A percentile compares a stretch with the other conserved stretches of the same genome.
Conservation (phyloP, 2,113 vertebrate species). For the Nothocercus nigrocapillus region DNA sequence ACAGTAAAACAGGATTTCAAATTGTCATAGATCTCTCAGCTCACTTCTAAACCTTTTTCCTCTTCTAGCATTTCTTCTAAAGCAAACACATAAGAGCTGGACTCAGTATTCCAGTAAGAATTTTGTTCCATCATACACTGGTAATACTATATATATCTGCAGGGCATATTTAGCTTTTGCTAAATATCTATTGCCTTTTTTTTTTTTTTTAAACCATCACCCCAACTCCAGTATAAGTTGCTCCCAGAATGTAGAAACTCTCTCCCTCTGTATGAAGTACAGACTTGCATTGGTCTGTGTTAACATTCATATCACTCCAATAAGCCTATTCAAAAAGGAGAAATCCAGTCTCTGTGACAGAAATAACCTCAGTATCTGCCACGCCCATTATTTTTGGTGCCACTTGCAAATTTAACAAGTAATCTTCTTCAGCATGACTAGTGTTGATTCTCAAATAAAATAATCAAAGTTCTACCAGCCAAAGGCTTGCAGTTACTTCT, state of each 20-base stretch:
- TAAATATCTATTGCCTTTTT: too few species aligned
- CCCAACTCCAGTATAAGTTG: not conserved
- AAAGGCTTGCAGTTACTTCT: not conserved
- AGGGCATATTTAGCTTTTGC: not conserved
- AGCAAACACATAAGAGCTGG: not conserved
- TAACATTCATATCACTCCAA: not conserved
- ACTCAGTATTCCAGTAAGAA: not conserved
- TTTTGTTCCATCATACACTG: not conserved
- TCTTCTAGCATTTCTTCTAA: not conserved
- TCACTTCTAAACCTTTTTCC: not conserved
- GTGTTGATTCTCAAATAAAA: not conserved
- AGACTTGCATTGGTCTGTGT: not conserved
- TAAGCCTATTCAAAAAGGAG: not conserved
- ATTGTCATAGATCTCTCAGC: not conserved
- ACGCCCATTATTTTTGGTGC: not conserved
- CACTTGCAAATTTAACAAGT: not conserved
- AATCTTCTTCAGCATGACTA: not conserved
- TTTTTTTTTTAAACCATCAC: not conserved
- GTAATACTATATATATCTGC: not conserved
- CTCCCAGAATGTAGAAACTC: not conserved
- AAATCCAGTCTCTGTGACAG: not conserved
- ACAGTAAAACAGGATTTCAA: constrained; percentile 12
- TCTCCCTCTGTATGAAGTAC: not conserved
- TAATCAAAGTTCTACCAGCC: not conserved
- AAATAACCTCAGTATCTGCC: not conserved